These are phyloP conservation scores for Trachops cirrhosus DNA, from an alignment of 2,797 vertebrate species.

Conservation along the genomic window DNA sequence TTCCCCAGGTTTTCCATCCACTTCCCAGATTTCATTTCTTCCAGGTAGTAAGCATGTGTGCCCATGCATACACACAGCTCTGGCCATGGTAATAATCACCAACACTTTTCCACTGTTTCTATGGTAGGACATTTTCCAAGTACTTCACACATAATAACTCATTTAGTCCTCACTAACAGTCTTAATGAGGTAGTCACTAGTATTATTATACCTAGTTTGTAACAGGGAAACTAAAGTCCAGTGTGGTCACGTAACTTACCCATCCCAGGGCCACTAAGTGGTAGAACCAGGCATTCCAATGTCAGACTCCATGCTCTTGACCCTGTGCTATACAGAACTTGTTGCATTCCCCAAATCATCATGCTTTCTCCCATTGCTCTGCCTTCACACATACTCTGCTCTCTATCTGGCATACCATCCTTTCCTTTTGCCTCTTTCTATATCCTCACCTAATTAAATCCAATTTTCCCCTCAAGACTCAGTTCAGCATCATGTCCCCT, in stretches of 20 bases:
- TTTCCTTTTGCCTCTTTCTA: not conserved
- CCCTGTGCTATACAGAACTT: accelerated
- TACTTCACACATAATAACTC: not conserved
- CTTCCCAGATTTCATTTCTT: not conserved
- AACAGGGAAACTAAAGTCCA: not conserved
- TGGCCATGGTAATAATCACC: not conserved
- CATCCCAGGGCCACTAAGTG: not conserved
- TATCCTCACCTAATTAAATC: not conserved
- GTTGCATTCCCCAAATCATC: not conserved
- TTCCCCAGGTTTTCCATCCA: not conserved
- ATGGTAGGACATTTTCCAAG: not conserved
- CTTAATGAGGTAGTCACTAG: not conserved
- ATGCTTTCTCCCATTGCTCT: not conserved
- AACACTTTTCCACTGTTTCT: not conserved
- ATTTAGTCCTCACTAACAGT: not conserved
- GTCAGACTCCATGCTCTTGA: not conserved
- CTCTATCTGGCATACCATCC: not conserved
- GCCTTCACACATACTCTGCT: not conserved
- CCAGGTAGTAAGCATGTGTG: not conserved
- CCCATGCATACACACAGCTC: not conserved
- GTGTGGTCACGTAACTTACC: not conserved
- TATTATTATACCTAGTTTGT: not conserved
- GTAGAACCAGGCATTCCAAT: not conserved
- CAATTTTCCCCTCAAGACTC: not conserved
- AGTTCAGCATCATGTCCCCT: not conserved